Evolutionary conservation across 1,140 invertebrate species (phyloP), one percentile per base, ranked within the genome.

Genomic region (Kradibia gibbosae): DNA sequence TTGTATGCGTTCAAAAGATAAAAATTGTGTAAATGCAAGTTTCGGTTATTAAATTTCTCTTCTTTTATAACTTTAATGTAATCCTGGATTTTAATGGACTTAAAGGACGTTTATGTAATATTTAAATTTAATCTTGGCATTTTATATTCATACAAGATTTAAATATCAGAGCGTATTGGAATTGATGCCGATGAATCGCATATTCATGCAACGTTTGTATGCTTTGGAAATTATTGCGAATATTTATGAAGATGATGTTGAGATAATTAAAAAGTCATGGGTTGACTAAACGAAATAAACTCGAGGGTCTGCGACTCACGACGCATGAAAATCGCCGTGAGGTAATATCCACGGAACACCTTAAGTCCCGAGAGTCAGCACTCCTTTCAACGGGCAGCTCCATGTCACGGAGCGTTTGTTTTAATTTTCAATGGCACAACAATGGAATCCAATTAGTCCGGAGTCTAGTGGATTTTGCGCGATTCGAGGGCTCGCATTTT

Each of bases 201-300:
- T 39, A 67, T 39, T 67, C 62, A 67, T 39, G 20, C 11, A 39
- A 3, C 36, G 39, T 67, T n/a, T 67, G 36, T 67, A 39, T n/a
- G 34, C 39, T n/a, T 39, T 39, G 34, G 22, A 22, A 39, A 67
- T 67, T 39, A 28, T 22, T 20, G 39, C 39, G 17, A 67, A 67
- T 67, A 67, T 67, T 67, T 39, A 67, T 67, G 62, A 67, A 22
- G 17, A 39, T n/a, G 34, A 67, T 67, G 11, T 67, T 36, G 3
- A n/a, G 34, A 67, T 67, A n/a, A 67, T 67, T 67, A 67, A 67
- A 67, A 67, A 39, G 34, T 39, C 62, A 67, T 39, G 22, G 13
- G 34, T 17, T 11, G 28, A 62, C 28, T 62, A 62, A 28, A 3
- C 25, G 13, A 62, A 62, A 62, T 62, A 62, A 62, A 62, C 62